Conservation (phyloP, 2,888 invertebrate species). For the Schizaphis graminum region DNA sequence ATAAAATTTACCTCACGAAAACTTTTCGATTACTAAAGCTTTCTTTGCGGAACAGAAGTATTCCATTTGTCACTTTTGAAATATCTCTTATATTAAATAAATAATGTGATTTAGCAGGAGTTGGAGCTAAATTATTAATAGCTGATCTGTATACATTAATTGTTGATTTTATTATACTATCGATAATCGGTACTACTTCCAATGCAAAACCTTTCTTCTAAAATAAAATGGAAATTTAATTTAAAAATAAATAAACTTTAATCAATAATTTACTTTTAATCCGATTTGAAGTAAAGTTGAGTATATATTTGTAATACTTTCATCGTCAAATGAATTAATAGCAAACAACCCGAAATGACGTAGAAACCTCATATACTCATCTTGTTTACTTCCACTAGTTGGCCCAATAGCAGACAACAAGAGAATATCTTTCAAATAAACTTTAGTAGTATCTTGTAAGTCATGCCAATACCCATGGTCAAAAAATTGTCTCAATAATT, state of each 20-base stretch:
- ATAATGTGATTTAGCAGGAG: slow-evolving; percentile 88
- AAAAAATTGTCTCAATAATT: slow-evolving; percentile 84
- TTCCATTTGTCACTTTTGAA: slow-evolving; percentile 86
- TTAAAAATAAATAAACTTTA: not conserved
- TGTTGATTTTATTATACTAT: slow-evolving; percentile 84
- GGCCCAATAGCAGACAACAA: slow-evolving; percentile 91
- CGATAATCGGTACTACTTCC: slow-evolving; percentile 78
- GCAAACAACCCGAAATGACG: slow-evolving; percentile 90
- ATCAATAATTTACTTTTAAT: slow-evolving; percentile 71
- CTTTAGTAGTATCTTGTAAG: slow-evolving; percentile 83
- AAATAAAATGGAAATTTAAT: slow-evolving; percentile 18
- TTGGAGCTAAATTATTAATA: slow-evolving; percentile 80
- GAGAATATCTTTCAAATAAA: slow-evolving; percentile 83
- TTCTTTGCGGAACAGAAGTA: slow-evolving; percentile 86
- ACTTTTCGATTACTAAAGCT: slow-evolving; percentile 81
- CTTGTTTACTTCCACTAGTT: slow-evolving; percentile 89
- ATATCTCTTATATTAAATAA: slow-evolving; percentile 88
- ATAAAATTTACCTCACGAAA: slow-evolving; percentile 72
- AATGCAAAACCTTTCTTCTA: slow-evolving; percentile 69
- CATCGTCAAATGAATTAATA: slow-evolving; percentile 89
- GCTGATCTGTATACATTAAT: slow-evolving; percentile 84
- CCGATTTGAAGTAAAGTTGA: slow-evolving; percentile 81
- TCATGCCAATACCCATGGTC: slow-evolving; percentile 89
- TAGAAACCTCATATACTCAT: slow-evolving; percentile 86
- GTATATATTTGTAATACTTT: slow-evolving; percentile 90